Evolutionary conservation across 2,888 invertebrate genomes (phyloP).

Genomic region (Acanthosepion lycidas): DNA sequence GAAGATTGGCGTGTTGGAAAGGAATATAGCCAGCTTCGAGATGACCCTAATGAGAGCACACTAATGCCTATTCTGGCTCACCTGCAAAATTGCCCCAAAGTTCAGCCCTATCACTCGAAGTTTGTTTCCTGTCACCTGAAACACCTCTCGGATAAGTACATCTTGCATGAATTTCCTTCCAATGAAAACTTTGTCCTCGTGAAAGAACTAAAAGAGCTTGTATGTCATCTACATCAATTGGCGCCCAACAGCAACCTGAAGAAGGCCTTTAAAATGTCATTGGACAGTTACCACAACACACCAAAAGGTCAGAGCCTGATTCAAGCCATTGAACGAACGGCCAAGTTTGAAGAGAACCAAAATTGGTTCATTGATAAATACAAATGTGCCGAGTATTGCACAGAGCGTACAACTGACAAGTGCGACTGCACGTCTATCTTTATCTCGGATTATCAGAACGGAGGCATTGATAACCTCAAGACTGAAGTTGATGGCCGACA

Average conservation of each 20-base stretch:
- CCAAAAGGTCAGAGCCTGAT: neutral
- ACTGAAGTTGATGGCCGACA: neutral
- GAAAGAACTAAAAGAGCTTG: neutral
- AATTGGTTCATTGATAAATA: neutral
- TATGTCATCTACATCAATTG: neutral
- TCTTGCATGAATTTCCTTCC: neutral
- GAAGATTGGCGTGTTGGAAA: neutral
- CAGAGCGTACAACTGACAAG: neutral
- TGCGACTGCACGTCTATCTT: neutral
- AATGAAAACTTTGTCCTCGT: neutral
- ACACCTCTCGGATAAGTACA: neutral
- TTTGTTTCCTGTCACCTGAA: neutral
- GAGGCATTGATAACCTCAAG: neutral
- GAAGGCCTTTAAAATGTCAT: neutral
- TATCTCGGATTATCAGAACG: neutral
- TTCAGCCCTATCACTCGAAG: neutral
- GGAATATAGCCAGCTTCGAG: neutral
- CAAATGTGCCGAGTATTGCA: neutral
- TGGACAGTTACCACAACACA: neutral
- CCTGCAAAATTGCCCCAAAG: neutral
- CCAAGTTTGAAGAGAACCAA: neutral
- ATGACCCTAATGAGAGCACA: neutral
- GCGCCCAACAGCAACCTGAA: neutral
- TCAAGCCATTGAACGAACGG: neutral
- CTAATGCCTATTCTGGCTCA: neutral